A percentile compares a stretch with the other conserved stretches of the same genome.
These are phyloP conservation scores for Lordiphosa mommai DNA, from an alignment of 1,140 invertebrate species.

Conservation along the genomic window DNA sequence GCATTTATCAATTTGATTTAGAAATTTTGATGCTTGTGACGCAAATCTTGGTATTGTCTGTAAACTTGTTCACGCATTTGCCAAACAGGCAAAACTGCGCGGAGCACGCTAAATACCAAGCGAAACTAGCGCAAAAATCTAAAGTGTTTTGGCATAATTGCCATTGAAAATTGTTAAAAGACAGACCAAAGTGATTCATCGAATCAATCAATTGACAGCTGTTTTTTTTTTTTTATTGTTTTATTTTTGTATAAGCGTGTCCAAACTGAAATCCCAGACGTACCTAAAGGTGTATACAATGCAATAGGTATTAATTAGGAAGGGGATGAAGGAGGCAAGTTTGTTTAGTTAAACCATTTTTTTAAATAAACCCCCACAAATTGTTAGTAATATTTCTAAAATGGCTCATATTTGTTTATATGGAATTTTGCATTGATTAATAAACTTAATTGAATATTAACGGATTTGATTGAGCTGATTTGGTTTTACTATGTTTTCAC, in stretches of 20 bases:
- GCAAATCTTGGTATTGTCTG: slow-evolving; percentile 43
- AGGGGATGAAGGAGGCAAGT: no score
- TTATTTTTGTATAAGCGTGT: slow-evolving; percentile 13
- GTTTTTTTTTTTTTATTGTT: no score
- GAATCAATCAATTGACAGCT: slow-evolving; percentile 28
- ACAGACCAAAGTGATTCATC: slow-evolving; percentile 29
- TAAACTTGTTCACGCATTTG: slow-evolving; percentile 38
- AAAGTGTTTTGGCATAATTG: slow-evolving; percentile 67
- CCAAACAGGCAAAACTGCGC: slow-evolving; percentile 43
- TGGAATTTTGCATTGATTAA: no score
- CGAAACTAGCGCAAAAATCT: slow-evolving; percentile 31
- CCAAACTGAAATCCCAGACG: slow-evolving; percentile 35
- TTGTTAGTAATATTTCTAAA: no score
- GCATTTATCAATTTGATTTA: slow-evolving; percentile 19
- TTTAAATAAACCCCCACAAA: no score
- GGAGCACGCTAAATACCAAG: slow-evolving; percentile 49
- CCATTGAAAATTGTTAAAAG: slow-evolving; percentile 27
- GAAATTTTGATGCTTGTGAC: no score
- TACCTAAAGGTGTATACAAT: slow-evolving; percentile 16
- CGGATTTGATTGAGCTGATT: no score
- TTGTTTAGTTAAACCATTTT: no score
- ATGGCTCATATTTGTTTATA: no score
- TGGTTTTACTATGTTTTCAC: no score
- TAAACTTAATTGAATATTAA: no score
- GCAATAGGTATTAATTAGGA: no score